A percentile compares a stretch with the other conserved stretches of the same genome.
These are phyloP conservation scores for Clarias macrocephalus DNA, from an alignment of 2,113 vertebrate species.

Conservation along the genomic window DNA sequence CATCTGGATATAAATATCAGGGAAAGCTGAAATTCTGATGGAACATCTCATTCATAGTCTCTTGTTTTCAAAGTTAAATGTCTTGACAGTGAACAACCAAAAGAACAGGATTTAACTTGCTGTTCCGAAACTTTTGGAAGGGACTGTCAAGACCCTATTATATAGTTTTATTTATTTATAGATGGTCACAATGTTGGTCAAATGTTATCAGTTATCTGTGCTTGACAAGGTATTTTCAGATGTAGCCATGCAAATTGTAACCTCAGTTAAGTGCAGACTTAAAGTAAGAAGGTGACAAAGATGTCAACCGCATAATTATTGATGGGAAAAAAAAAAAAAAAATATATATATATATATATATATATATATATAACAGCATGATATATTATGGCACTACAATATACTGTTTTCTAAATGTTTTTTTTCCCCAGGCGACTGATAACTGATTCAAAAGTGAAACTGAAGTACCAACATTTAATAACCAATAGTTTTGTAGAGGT, in stretches of 20 bases:
- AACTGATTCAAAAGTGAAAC: slow-evolving; percentile 99
- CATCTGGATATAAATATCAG: too few relatives aligned
- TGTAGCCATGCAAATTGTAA: background rate
- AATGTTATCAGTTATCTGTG: background rate
- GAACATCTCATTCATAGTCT: too few relatives aligned
- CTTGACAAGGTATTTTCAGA: background rate
- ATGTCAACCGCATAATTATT: background rate
- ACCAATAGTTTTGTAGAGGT: slow-evolving; percentile 99
- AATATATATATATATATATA: too few relatives aligned
- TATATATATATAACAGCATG: too few relatives aligned
- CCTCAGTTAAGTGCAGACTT: background rate
- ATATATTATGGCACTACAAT: too few relatives aligned
- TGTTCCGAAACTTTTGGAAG: background rate
- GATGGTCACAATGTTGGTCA: background rate
- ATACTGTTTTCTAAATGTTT: slow-evolving; percentile 28
- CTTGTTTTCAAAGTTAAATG: too few relatives aligned
- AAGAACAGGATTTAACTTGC: too few relatives aligned
- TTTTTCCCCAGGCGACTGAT: slow-evolving; percentile 89
- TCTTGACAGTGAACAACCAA: too few relatives aligned
- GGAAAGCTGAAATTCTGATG: too few relatives aligned
- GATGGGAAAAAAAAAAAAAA: too few relatives aligned
- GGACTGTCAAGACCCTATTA: background rate
- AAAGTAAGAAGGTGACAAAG: background rate
- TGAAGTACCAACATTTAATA: slow-evolving; percentile 99
- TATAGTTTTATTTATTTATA: background rate